Percentiles rank a stretch among this genome's conserved stretches.
phyloP scores from a whole-genome alignment of 2,888 invertebrate genomes.

The Drosophila dives region DNA sequence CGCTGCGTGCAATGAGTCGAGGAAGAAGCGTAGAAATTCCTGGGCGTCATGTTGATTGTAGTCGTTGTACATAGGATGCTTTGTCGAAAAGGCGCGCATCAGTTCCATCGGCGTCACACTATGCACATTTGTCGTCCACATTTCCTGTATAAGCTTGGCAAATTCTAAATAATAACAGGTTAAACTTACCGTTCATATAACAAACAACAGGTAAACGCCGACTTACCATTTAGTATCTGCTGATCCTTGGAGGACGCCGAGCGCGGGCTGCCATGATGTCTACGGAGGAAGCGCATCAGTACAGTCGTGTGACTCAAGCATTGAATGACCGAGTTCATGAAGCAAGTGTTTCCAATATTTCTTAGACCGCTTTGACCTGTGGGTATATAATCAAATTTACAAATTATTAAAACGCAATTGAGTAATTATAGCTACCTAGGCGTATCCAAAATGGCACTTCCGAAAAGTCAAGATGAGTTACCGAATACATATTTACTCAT shows the following conservation, averaged over 20 bases:
- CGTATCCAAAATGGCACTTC: conserved; percentile 55
- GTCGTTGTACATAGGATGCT: conserved; percentile 96
- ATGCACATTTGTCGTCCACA: conserved; percentile 88
- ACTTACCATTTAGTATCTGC: conserved; percentile 83
- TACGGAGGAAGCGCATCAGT: conserved; percentile 83
- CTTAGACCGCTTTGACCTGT: conserved; percentile 93
- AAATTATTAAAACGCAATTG: conserved; percentile 13
- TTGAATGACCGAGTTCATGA: conserved; percentile 85
- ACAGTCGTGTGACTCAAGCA: conserved; percentile 85
- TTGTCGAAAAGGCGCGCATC: conserved; percentile 93
- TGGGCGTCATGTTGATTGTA: conserved; percentile 97
- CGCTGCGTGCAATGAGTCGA: conserved; percentile 96
- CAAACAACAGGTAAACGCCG: not conserved
- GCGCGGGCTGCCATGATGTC: conserved; percentile 81
- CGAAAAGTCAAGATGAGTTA: conserved; percentile 47
- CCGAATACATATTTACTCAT: conserved; percentile 18
- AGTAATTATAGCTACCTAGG: conserved; percentile 36
- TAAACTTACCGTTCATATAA: not conserved
- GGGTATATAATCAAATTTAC: conserved; percentile 20
- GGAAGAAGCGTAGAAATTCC: conserved; percentile 94
- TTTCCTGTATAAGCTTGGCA: conserved; percentile 89
- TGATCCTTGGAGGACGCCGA: conserved; percentile 84
- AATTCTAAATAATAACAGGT: conserved; percentile 85
- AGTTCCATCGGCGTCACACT: conserved; percentile 86
- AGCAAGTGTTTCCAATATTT: conserved; percentile 93